Conservation (phyloP, 2,113 vertebrate species). For the Salvelinus fontinalis region DNA sequence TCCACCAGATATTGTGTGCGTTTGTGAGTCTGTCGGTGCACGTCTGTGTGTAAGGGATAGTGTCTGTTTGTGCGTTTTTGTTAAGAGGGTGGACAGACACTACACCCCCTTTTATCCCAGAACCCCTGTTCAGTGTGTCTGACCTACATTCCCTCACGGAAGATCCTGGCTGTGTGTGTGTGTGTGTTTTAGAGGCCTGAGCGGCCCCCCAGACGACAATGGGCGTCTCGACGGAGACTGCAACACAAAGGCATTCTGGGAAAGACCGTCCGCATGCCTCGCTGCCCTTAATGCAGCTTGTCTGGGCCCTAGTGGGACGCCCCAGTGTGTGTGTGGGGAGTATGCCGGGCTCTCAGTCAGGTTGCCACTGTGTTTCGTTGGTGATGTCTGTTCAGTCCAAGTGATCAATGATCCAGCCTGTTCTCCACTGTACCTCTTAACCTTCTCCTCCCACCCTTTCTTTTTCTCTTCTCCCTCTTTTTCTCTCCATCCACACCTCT, state of each 20-base stretch:
- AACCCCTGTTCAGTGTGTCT: conserved; percentile 14
- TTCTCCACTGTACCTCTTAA: not conserved
- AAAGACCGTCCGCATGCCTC: conserved; percentile 19
- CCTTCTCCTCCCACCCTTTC: not conserved
- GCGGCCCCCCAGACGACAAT: conserved; percentile 15
- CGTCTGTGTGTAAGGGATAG: not conserved
- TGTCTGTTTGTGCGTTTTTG: conserved; percentile 1
- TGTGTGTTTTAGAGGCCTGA: conserved; percentile 9
- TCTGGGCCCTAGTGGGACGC: conserved; percentile 17
- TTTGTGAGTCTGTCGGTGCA: not conserved
- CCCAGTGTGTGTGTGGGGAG: conserved; percentile 14
- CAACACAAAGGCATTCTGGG: conserved; percentile 38
- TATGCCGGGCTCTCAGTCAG: too few relatives aligned
- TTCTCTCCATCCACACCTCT: not conserved
- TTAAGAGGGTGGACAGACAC: not conserved
- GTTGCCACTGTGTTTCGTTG: too few relatives aligned
- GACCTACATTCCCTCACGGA: conserved; percentile 34
- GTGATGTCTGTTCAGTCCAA: not conserved
- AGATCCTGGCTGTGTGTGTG: not conserved
- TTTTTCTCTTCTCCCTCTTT: not conserved
- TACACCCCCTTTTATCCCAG: conserved; percentile 7
- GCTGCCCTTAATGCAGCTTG: conserved; percentile 28
- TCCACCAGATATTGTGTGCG: not conserved
- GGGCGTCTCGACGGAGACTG: conserved; percentile 25
- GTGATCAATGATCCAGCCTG: not conserved